phyloP scores from a whole-genome alignment of 2,113 vertebrate genomes.

The Alethe diademata region DNA sequence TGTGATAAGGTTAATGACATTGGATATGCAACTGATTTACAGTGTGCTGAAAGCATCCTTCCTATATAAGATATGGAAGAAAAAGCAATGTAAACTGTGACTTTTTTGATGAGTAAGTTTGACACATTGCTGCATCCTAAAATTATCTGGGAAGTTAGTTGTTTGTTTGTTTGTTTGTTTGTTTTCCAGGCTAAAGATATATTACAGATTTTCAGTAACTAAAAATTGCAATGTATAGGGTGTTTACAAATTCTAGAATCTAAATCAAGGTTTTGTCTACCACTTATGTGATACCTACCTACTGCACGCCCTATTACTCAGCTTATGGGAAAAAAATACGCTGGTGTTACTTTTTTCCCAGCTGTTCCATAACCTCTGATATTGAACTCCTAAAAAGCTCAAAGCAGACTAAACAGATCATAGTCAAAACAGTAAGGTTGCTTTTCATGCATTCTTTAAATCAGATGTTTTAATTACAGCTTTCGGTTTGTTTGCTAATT shows the following conservation, averaged over 20 bases:
- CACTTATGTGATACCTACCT: not conserved
- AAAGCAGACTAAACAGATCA: conserved; percentile 48
- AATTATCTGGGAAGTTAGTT: not conserved
- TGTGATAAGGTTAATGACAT: not conserved
- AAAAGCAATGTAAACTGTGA: not conserved
- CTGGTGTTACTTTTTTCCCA: not conserved
- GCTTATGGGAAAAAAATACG: not conserved
- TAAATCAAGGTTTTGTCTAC: conserved; percentile 5
- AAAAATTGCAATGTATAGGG: not conserved
- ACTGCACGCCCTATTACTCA: not conserved
- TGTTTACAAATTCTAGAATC: not conserved
- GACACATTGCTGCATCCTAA: not conserved
- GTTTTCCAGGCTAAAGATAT: not conserved
- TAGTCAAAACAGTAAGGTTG: conserved; percentile 11
- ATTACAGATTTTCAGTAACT: not conserved
- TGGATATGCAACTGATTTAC: not conserved
- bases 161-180: not conserved
- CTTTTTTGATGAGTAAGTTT: not conserved
- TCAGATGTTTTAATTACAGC: conserved; percentile 34
- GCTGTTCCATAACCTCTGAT: conserved; percentile 43
- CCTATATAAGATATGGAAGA: not conserved
- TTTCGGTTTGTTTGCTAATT: conserved; percentile 52
- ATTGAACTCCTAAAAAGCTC: conserved; percentile 24
- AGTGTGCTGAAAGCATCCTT: not conserved
- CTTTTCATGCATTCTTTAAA: conserved; percentile 37